Conservation (phyloP, 2,888 invertebrate genomes). For the Diachrysia chrysitis region DNA sequence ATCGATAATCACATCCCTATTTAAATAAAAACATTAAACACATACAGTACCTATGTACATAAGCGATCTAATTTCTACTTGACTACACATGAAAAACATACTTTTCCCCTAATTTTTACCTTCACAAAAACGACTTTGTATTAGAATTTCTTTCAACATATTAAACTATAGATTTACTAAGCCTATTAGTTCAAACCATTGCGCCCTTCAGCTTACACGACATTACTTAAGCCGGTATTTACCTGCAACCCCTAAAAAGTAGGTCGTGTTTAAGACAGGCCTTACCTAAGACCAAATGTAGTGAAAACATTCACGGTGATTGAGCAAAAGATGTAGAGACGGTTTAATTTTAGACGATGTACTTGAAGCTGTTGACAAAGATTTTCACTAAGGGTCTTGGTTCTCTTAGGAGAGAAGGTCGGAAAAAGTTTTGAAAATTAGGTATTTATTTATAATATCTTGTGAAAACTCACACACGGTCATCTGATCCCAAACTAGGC, state of each 20-base stretch:
- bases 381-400: too few species aligned
- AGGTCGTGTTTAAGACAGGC: constrained; percentile 13
- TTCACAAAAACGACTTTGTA: not conserved
- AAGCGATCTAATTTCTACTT: not conserved
- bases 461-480: too few species aligned
- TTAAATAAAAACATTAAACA: not conserved
- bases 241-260: constrained; percentile 16
- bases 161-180: constrained; percentile 14
- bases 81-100: not conserved
- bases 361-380: not conserved
- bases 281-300: not conserved
- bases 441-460: too few species aligned
- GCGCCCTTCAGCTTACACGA: constrained; percentile 15
- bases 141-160: not conserved
- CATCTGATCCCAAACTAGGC: too few species aligned
- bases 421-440: too few species aligned
- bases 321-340: not conserved
- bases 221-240: constrained; percentile 26
- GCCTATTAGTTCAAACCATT: constrained; percentile 37
- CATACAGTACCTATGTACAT: not conserved
- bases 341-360: not conserved
- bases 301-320: not conserved
- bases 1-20: too few species aligned
- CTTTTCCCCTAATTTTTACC: not conserved
- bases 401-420: too few species aligned